These are phyloP conservation scores for Paramormyrops hopkinsi DNA, from an alignment of 2,797 vertebrate species.

Conservation along the genomic window DNA sequence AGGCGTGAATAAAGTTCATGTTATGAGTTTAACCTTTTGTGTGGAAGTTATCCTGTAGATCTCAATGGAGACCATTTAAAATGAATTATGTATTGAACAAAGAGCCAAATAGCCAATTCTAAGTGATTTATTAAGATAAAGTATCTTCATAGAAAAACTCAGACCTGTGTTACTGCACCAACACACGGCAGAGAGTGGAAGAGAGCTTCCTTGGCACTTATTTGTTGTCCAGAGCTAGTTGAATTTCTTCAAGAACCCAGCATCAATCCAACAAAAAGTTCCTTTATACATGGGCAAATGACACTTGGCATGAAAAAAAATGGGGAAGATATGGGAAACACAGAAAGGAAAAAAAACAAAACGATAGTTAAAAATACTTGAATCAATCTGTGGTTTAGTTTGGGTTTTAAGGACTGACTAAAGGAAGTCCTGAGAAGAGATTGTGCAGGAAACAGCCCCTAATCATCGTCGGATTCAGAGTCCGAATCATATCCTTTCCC, in stretches of 20 bases:
- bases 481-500: conserved; percentile 84
- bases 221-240: conserved; percentile 25
- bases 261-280: conserved; percentile 12
- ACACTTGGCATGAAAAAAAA: neutral
- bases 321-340: neutral
- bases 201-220: conserved; percentile 30
- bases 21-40: neutral
- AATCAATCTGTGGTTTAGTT: neutral
- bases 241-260: neutral
- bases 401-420: neutral
- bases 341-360: neutral
- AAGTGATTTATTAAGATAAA: conserved; percentile 1
- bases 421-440: conserved; percentile 43
- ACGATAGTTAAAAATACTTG: neutral
- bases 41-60: neutral
- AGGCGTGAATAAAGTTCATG: neutral
- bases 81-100: neutral
- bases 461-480: conserved; percentile 79
- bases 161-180: neutral
- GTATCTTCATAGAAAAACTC: conserved; percentile 5
- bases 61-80: neutral
- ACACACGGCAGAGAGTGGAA: conserved; percentile 1
- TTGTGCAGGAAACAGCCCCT: conserved; percentile 40
- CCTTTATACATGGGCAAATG: neutral
- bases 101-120: neutral